These are phyloP conservation scores for Baccha elongata DNA, from an alignment of 2,888 invertebrate species.

Conservation along the genomic window DNA sequence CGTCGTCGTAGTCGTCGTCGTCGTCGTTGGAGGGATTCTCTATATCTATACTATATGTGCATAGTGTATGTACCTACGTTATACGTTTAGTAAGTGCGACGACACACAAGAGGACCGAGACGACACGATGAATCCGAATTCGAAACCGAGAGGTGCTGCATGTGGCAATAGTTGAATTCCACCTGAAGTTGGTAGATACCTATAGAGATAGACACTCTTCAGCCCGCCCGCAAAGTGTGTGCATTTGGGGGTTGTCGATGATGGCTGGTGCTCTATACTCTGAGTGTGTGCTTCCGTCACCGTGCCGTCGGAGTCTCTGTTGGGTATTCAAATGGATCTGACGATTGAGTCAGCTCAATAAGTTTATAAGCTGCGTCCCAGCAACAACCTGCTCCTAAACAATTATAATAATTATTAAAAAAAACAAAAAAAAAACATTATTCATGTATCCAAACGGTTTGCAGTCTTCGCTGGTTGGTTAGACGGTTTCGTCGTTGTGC, in stretches of 20 bases:
- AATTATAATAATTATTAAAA: slow-evolving; percentile 23
- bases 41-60: slow-evolving; percentile 5
- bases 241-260: slow-evolving; percentile 47
- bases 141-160: slow-evolving; percentile 24
- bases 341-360: slow-evolving; percentile 71
- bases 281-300: slow-evolving; percentile 39
- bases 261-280: slow-evolving; percentile 8
- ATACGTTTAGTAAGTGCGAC: slow-evolving; percentile 41
- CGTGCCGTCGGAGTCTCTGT: slow-evolving; percentile 59
- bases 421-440: slow-evolving; percentile 24
- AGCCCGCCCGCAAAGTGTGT: slow-evolving; percentile 45
- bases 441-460: slow-evolving; percentile 33
- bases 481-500: slow-evolving; percentile 60
- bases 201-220: background rate
- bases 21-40: slow-evolving; percentile 27
- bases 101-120: slow-evolving; percentile 49
- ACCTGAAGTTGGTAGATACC: slow-evolving; percentile 26
- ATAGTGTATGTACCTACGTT: background rate
- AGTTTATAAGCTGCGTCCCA: slow-evolving; percentile 64
- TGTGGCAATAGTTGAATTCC: slow-evolving; percentile 64
- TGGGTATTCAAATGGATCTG: slow-evolving; percentile 72
- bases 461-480: slow-evolving; percentile 50
- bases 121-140: slow-evolving; percentile 60
- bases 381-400: slow-evolving; percentile 63
- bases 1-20: slow-evolving; percentile 6